Evolutionary conservation across 2,113 vertebrate species (phyloP).

Genomic region (Heptranchias perlo): DNA sequence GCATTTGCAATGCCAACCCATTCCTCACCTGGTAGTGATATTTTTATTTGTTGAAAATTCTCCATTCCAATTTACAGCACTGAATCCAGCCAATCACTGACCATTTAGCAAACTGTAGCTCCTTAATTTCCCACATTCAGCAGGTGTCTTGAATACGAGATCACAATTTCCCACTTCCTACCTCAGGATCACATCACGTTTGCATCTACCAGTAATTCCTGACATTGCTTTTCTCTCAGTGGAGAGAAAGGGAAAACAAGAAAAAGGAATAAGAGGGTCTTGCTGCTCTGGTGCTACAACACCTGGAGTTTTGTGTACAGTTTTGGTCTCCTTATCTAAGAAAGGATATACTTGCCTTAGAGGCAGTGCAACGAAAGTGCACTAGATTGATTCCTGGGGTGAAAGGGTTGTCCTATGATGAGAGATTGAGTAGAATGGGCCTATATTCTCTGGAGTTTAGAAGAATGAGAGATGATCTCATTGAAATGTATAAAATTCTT

Average conservation of each 20-base stretch:
- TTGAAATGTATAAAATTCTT: too few species aligned
- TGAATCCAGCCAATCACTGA: background rate
- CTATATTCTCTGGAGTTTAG: too few species aligned
- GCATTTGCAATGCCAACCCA: background rate
- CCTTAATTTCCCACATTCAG: background rate
- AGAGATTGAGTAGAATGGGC: too few species aligned
- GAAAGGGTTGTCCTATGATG: too few species aligned
- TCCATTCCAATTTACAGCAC: background rate
- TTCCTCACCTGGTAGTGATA: background rate
- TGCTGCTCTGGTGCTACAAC: too few species aligned
- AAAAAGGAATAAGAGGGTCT: too few species aligned
- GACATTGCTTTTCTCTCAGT: background rate
- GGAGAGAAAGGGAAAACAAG: background rate
- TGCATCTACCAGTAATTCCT: background rate
- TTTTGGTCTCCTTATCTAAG: too few species aligned
- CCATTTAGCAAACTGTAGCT: background rate
- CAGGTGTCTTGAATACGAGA: background rate
- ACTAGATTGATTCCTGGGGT: too few species aligned
- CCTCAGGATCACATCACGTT: background rate
- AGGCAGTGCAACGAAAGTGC: too few species aligned
- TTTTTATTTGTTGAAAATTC: background rate
- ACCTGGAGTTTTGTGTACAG: too few species aligned
- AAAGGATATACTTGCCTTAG: too few species aligned
- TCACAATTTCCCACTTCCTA: background rate
- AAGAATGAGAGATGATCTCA: too few species aligned